Conservation (phyloP, 2,113 vertebrate species). For the Percina caprodes region DNA sequence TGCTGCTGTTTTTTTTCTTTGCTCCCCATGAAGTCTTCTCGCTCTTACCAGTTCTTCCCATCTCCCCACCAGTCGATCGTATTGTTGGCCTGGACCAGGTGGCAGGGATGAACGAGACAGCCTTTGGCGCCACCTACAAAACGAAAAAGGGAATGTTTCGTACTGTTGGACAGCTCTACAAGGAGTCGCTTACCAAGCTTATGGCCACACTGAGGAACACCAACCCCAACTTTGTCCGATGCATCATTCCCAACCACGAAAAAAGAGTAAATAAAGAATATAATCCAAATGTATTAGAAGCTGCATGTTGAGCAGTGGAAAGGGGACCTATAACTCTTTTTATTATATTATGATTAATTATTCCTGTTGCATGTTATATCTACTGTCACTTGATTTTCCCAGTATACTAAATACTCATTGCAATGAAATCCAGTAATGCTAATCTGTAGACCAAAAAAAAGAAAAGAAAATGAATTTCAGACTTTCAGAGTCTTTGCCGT, state of each 20-base stretch:
- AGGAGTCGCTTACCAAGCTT: constrained; percentile 96
- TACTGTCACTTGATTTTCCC: background rate
- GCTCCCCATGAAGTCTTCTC: background rate
- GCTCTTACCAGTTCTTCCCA: constrained; percentile 12
- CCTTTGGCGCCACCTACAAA: constrained; percentile 95
- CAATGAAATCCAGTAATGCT: background rate
- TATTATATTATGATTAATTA: background rate
- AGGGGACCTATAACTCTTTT: background rate
- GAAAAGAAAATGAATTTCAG: too few species aligned
- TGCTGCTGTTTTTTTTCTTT: constrained; percentile 1
- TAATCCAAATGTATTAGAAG: background rate
- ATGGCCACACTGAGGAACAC: constrained; percentile 99
- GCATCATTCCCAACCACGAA: constrained; percentile 99
- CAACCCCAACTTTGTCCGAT: constrained; percentile 98
- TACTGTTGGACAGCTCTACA: constrained; percentile 96
- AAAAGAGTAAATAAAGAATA: constrained; percentile 88
- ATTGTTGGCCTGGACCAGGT: constrained; percentile 99
- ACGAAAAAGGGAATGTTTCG: constrained; percentile 99
- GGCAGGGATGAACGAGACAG: constrained; percentile 96
- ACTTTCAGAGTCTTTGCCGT: background rate
- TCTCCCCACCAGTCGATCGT: constrained; percentile 89
- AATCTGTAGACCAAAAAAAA: background rate
- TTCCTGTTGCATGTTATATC: too few species aligned
- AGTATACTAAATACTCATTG: background rate
- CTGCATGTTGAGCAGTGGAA: background rate